Percentiles rank a stretch among this genome's conserved stretches.
These are phyloP conservation scores for Sisor rabdophorus DNA, from an alignment of 2,113 vertebrate species.

Conservation along the genomic window DNA sequence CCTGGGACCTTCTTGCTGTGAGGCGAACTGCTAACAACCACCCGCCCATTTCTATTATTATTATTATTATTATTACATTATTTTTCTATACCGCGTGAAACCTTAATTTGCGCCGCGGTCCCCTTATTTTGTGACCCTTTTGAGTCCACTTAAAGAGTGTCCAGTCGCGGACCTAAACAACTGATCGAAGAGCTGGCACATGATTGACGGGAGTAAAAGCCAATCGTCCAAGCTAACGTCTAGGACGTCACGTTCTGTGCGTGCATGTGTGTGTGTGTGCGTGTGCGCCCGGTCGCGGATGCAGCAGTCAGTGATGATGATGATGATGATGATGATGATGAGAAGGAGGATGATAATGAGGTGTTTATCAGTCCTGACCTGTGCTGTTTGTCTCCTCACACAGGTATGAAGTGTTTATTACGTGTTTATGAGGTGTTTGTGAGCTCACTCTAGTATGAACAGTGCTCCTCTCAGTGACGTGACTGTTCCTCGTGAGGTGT, in stretches of 20 bases:
- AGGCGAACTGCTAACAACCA: no score
- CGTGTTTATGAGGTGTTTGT: not conserved
- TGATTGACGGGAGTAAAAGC: constrained; percentile 49
- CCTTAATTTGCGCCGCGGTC: not conserved
- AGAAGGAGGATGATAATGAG: not conserved
- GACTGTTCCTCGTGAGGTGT: no score
- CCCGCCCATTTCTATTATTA: no score
- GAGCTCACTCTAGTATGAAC: not conserved
- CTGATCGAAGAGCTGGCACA: not conserved
- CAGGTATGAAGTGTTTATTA: not conserved
- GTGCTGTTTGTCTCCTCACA: not conserved
- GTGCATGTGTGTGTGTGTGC: not conserved
- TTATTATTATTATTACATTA: not conserved
- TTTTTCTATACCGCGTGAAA: not conserved
- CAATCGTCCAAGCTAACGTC: constrained; percentile 31
- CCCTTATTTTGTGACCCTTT: not conserved
- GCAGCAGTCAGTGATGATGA: not conserved
- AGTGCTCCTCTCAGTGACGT: no score
- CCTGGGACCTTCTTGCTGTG: no score
- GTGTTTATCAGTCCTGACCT: not conserved
- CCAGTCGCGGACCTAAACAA: not conserved
- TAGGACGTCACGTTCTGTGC: not conserved
- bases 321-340: not conserved
- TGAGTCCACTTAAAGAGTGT: not conserved
- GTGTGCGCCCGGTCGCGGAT: not conserved